These are phyloP conservation scores for Rhynchopsitta pachyrhyncha DNA, from an alignment of 2,113 vertebrate species.

Conservation along the genomic window DNA sequence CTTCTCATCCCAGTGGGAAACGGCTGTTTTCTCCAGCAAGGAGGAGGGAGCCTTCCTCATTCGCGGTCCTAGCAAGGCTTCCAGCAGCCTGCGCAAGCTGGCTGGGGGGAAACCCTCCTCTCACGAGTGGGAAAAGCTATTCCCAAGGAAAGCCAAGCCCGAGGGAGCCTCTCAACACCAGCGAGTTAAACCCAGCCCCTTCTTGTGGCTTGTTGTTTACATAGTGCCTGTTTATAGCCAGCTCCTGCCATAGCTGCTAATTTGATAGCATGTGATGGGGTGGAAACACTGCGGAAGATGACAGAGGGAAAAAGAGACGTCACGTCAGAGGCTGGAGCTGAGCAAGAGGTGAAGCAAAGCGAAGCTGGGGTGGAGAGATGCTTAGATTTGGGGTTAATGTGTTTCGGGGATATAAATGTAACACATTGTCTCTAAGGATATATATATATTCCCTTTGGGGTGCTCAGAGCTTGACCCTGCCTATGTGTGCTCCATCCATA, in stretches of 20 bases:
- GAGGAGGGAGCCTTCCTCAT: not conserved
- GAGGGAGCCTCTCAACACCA: not conserved
- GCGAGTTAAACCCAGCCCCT: not conserved
- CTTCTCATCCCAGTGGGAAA: not conserved
- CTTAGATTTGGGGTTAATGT: not conserved
- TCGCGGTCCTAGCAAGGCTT: not conserved
- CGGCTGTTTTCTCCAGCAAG: not conserved
- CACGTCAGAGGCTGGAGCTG: not conserved
- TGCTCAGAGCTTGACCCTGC: not conserved
- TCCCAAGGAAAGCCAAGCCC: not conserved
- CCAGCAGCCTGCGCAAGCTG: not conserved
- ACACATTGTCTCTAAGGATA: not conserved
- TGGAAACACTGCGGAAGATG: not conserved
- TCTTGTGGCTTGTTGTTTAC: not conserved
- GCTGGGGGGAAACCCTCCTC: not conserved
- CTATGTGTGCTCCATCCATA: not conserved
- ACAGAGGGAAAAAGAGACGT: not conserved
- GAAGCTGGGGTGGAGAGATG: fast-evolving
- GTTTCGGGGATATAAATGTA: not conserved
- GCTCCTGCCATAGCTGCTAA: not conserved
- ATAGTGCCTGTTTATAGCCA: not conserved
- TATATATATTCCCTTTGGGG: too few relatives aligned
- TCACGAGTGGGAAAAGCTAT: not conserved
- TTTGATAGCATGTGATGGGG: not conserved
- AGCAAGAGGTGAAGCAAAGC: not conserved